These are phyloP conservation scores for Bombus superbus DNA, from an alignment of 1,140 invertebrate genomes.

Conservation along the genomic window DNA sequence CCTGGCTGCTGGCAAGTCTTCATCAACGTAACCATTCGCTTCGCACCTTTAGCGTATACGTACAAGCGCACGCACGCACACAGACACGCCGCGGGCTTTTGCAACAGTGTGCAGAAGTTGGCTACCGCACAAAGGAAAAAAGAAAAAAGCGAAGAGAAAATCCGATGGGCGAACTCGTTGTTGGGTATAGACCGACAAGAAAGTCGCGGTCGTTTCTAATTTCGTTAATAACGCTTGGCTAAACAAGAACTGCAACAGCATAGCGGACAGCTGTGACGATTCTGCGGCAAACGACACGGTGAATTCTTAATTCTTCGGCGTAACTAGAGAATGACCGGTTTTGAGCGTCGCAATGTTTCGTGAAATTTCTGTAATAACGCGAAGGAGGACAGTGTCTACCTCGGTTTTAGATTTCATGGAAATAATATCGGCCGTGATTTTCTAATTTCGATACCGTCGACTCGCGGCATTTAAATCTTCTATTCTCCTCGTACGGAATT, in stretches of 20 bases:
- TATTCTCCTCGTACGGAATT: no score
- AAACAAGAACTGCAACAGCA: neutral
- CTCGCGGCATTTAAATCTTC: no score
- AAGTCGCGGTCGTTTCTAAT: conserved; percentile 34
- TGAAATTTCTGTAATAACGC: neutral
- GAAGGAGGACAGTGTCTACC: neutral
- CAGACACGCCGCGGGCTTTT: conserved; percentile 22
- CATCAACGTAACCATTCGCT: conserved; percentile 35
- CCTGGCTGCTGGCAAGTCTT: conserved; percentile 4
- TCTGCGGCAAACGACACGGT: neutral
- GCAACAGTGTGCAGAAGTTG: conserved; percentile 67
- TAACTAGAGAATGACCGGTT: no score
- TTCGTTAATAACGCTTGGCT: conserved; percentile 16
- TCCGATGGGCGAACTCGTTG: neutral
- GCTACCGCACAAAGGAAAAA: no score
- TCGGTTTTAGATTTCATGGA: neutral
- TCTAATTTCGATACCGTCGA: neutral
- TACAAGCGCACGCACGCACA: neutral
- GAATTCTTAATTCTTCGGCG: neutral
- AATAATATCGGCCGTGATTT: neutral
- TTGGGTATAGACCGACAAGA: conserved; percentile 44
- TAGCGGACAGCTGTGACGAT: neutral
- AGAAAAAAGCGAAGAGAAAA: neutral
- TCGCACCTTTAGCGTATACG: conserved; percentile 4
- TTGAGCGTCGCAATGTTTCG: no score